Conservation (phyloP, 2,888 invertebrate genomes). For the Anthophora plumipes region DNA sequence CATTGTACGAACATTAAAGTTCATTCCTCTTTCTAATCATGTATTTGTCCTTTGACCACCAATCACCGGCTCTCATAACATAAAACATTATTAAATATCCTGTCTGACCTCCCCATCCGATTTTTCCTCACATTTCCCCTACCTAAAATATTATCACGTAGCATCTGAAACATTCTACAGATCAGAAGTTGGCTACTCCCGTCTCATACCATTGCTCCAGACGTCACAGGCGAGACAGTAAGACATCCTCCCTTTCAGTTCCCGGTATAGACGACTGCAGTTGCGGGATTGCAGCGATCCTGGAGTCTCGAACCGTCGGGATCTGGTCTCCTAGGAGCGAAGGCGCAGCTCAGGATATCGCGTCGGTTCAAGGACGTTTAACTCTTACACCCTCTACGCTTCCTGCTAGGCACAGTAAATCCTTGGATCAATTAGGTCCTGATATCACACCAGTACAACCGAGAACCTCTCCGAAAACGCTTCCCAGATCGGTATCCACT, state of each 20-base stretch:
- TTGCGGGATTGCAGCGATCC: constrained; percentile 88
- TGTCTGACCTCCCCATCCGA: no score
- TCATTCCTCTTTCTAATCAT: no score
- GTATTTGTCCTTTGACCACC: no score
- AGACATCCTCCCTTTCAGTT: constrained; percentile 60
- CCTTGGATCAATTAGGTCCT: constrained; percentile 91
- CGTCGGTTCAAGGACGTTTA: constrained; percentile 88
- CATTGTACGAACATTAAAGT: no score
- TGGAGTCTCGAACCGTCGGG: constrained; percentile 88
- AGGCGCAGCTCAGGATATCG: constrained; percentile 79
- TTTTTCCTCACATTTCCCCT: no score
- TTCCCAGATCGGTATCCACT: constrained; percentile 84
- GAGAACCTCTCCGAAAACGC: constrained; percentile 79
- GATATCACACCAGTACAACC: constrained; percentile 79
- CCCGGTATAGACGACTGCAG: constrained; percentile 88
- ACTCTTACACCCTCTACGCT: constrained; percentile 88
- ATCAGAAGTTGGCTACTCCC: not conserved
- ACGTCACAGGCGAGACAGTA: not conserved
- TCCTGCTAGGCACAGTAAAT: constrained; percentile 92
- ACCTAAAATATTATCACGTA: no score
- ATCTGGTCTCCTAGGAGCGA: constrained; percentile 86
- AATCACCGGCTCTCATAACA: no score
- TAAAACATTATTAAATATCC: no score
- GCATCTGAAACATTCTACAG: no score
- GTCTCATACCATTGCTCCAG: no score